phyloP scores from a whole-genome alignment of 2,888 invertebrate species.

The Serrognathus titanus region DNA sequence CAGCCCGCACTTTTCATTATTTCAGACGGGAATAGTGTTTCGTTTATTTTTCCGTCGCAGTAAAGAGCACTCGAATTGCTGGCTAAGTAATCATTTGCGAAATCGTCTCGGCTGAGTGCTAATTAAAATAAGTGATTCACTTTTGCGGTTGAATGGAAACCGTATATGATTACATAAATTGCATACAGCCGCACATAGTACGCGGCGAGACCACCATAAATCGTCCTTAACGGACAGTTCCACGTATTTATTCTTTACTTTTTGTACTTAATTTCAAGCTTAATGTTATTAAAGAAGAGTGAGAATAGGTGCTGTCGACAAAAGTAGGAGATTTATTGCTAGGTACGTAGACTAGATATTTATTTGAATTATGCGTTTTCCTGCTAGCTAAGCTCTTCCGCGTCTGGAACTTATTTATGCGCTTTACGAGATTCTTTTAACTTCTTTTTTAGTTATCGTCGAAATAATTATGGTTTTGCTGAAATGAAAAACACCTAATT shows the following conservation, averaged over 20 bases:
- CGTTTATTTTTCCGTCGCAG: not conserved
- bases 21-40: not conserved
- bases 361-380: slow-evolving; percentile 12
- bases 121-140: slow-evolving; percentile 36
- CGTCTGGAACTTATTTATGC: slow-evolving; percentile 1
- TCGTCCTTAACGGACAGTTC: slow-evolving; percentile 32
- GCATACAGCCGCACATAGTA: slow-evolving; percentile 26
- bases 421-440: not conserved
- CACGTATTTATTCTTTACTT: slow-evolving; percentile 29
- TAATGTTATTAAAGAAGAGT: slow-evolving; percentile 32
- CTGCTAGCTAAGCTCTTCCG: slow-evolving; percentile 1
- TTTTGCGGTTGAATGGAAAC: slow-evolving; percentile 33
- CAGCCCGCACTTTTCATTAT: not conserved
- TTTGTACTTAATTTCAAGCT: slow-evolving; percentile 30
- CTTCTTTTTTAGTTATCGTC: not conserved
- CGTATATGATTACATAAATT: slow-evolving; percentile 39
- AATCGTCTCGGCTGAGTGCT: slow-evolving; percentile 10
- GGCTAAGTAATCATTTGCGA: not conserved
- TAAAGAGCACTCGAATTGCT: not conserved
- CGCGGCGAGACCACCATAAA: slow-evolving; percentile 30
- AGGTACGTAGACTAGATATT: slow-evolving; percentile 12
- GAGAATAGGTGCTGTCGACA: slow-evolving; percentile 23
- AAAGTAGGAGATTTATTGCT: slow-evolving; percentile 10
- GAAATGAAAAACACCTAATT: too few relatives aligned
- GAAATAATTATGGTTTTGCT: not conserved